Percentiles rank a stretch among this genome's conserved stretches.
These are phyloP conservation scores for Chlorops oryzae DNA, from an alignment of 1,140 invertebrate species.

Conservation along the genomic window DNA sequence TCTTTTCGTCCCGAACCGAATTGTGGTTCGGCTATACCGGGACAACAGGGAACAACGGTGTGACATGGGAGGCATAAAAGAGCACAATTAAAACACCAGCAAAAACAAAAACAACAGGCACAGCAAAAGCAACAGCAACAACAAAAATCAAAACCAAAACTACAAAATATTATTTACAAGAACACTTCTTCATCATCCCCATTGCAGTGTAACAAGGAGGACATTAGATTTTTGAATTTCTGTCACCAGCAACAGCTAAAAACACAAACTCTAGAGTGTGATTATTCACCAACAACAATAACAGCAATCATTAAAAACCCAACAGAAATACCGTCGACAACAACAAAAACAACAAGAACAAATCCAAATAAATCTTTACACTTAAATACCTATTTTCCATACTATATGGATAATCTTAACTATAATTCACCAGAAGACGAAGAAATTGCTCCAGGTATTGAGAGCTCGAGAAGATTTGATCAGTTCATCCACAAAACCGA, in stretches of 20 bases:
- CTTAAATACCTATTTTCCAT: conserved; percentile 34
- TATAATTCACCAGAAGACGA: no score
- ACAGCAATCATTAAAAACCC: conserved; percentile 12
- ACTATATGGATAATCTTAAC: conserved; percentile 41
- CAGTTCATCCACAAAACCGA: neutral
- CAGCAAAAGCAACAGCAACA: no score
- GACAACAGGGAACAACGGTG: conserved; percentile 46
- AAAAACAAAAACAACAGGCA: no score
- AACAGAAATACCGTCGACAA: conserved; percentile 14
- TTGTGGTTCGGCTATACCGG: conserved; percentile 38
- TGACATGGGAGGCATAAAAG: no score
- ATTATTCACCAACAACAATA: conserved; percentile 37
- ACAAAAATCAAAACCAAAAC: no score
- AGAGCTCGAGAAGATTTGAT: neutral
- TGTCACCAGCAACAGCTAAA: conserved; percentile 30
- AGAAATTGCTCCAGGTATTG: neutral
- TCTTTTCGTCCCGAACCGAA: conserved; percentile 31
- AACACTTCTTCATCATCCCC: no score
- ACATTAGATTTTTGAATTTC: no score
- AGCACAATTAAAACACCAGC: no score
- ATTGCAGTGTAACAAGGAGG: no score
- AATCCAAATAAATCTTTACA: conserved; percentile 18
- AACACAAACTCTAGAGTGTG: no score
- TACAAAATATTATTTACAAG: no score
- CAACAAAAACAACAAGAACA: conserved; percentile 11